phyloP scores from a whole-genome alignment of 2,888 invertebrate species.

The Monoplex corrugatus region DNA sequence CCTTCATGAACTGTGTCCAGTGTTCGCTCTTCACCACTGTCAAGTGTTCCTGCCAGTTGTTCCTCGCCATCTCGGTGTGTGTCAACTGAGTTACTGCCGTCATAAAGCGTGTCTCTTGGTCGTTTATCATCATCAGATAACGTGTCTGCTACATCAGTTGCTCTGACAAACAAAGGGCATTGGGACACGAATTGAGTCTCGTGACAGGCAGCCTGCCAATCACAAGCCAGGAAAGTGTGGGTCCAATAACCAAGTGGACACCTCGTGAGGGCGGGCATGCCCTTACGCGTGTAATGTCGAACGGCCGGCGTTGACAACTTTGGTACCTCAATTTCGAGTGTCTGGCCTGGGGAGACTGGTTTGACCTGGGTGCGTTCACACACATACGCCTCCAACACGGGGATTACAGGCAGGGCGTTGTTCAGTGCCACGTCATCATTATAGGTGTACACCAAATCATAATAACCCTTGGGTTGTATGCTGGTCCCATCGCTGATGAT shows the following conservation, averaged over 20 bases:
- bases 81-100: too few species aligned
- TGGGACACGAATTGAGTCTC: not conserved
- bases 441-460: not conserved
- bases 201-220: slow-evolving; percentile 27
- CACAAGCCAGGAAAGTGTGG: not conserved
- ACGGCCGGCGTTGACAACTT: not conserved
- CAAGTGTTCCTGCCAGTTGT: too few species aligned
- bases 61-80: not conserved
- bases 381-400: not conserved
- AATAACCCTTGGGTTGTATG: not conserved
- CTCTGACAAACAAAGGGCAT: not conserved
- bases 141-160: not conserved
- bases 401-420: not conserved
- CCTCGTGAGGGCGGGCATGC: not conserved
- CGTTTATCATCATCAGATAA: too few species aligned
- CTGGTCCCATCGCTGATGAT: too few species aligned
- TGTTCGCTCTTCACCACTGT: too few species aligned
- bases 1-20: too few species aligned
- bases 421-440: not conserved
- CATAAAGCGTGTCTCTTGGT: too few species aligned
- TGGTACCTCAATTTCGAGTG: not conserved
- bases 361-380: not conserved
- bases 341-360: not conserved
- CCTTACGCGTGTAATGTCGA: not conserved
- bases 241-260: not conserved